Evolutionary conservation across 2,113 vertebrate species (phyloP), one percentile per base, ranked within the genome.

Genomic region (Corydoras sp.): DNA sequence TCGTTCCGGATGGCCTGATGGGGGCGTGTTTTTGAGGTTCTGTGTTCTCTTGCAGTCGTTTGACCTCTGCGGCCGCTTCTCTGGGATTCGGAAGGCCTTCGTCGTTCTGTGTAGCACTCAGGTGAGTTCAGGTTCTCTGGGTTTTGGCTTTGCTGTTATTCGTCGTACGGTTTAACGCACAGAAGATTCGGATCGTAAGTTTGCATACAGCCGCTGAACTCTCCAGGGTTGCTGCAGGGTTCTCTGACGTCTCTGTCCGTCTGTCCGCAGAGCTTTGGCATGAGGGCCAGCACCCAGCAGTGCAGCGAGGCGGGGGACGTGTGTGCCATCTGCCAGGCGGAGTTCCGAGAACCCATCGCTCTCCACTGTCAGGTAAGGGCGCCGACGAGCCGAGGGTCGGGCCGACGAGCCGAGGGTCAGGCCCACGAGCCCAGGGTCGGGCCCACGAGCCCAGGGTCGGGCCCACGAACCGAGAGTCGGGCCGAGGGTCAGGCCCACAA

Each of bases 241-340:
- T 24, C 18, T 24, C 18, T 24, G 18, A 24, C 51, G 43, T 61
- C 43, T 61, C 11, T 61, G 24, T 69, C 15, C 48, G n/a, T 72
- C 53, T 72, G 58, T 61, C 35, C 51, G 68, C 86, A 99, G 97
- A 95, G 84, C 76, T 97, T 94, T 0, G 97, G 95, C 7, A 89
- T 91, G 67, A 92, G 94, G 75, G 95, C 97, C 55, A 95, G 93
- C 13, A 92, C 88, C 77, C 97, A 98, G 83, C 95, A 98, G 85
- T 98, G 95, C 88, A 93, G 82, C 0, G 95, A 99, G 83, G 94
- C 94, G 0, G 97, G 96, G 0, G 93, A 97, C 10, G 88, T 96
- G 85, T 98, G 97, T 70, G 93, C 95, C 68, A 98, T 99, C 77
- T 99, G 97, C 88, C 96, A 98, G 82, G 88, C 91, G 0, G 93